phyloP scores from a whole-genome alignment of 2,113 vertebrate genomes.

The Centropus bengalensis region DNA sequence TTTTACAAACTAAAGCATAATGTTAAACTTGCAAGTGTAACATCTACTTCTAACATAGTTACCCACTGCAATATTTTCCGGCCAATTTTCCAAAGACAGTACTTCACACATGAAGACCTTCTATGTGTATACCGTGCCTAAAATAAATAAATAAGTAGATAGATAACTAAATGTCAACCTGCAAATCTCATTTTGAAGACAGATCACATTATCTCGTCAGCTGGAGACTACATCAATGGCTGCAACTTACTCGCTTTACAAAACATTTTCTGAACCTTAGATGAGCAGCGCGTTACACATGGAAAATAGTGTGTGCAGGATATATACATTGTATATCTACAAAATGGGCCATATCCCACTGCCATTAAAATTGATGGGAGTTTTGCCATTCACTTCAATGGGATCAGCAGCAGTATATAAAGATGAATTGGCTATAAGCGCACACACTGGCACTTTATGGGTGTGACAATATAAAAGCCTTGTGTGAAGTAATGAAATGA shows the following conservation, averaged over 20 bases:
- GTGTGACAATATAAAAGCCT: slow-evolving; percentile 59
- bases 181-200: background rate
- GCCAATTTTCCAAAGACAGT: background rate
- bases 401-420: slow-evolving; percentile 57
- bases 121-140: accelerated
- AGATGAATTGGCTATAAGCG: slow-evolving; percentile 56
- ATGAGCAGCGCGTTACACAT: background rate
- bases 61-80: background rate
- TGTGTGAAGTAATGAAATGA: slow-evolving; percentile 58
- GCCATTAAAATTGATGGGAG: slow-evolving; percentile 59
- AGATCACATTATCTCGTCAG: background rate
- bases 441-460: slow-evolving; percentile 42
- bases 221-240: background rate
- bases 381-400: slow-evolving; percentile 44
- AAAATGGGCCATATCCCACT: slow-evolving; percentile 57
- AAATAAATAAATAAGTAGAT: background rate
- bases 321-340: slow-evolving; percentile 52
- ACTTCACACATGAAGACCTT: background rate
- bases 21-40: slow-evolving; percentile 15
- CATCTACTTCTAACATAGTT: background rate
- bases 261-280: background rate
- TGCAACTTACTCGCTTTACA: background rate
- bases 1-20: slow-evolving; percentile 10
- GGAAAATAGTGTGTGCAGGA: background rate
- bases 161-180: background rate